Percentiles rank a stretch among this genome's conserved stretches.
phyloP scores from a whole-genome alignment of 2,797 vertebrate genomes.

The Schizothorax lantsangensis region DNA sequence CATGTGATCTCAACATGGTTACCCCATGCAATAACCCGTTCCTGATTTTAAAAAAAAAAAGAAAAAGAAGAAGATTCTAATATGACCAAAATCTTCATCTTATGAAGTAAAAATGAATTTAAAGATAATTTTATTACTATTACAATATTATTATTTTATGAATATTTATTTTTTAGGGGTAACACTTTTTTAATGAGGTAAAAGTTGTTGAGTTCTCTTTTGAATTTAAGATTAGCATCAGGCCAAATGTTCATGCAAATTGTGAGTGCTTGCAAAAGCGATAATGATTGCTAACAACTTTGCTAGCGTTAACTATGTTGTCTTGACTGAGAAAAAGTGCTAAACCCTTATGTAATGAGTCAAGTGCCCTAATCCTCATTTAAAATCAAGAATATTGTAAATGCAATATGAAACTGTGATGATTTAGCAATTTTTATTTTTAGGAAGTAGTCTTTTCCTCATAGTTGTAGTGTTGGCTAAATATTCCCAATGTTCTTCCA shows the following conservation, averaged over 20 bases:
- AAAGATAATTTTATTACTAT: not conserved
- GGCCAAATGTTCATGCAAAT: not conserved
- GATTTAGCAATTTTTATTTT: not conserved
- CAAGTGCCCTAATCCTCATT: not conserved
- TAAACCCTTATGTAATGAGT: not conserved
- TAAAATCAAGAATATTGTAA: not conserved
- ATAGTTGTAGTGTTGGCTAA: not conserved
- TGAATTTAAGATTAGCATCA: not conserved
- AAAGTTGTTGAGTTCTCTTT: not conserved
- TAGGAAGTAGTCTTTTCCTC: not conserved
- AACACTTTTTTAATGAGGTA: not conserved
- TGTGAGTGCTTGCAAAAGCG: slow-evolving; percentile 3
- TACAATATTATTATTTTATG: too few relatives aligned
- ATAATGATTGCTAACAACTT: slow-evolving; percentile 28
- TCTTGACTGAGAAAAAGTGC: not conserved
- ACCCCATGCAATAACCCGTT: not conserved
- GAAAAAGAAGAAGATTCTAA: not conserved
- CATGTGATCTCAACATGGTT: not conserved
- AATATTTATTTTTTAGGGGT: too few relatives aligned
- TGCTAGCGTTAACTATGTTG: not conserved
- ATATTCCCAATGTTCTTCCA: not conserved
- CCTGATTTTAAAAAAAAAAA: not conserved
- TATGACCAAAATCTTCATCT: not conserved
- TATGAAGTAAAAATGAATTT: not conserved
- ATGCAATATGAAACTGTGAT: not conserved